Percentiles rank a stretch among this genome's conserved stretches.
Evolutionary conservation across 2,113 vertebrate species (phyloP).

Genomic region (Excalfactoria chinensis): DNA sequence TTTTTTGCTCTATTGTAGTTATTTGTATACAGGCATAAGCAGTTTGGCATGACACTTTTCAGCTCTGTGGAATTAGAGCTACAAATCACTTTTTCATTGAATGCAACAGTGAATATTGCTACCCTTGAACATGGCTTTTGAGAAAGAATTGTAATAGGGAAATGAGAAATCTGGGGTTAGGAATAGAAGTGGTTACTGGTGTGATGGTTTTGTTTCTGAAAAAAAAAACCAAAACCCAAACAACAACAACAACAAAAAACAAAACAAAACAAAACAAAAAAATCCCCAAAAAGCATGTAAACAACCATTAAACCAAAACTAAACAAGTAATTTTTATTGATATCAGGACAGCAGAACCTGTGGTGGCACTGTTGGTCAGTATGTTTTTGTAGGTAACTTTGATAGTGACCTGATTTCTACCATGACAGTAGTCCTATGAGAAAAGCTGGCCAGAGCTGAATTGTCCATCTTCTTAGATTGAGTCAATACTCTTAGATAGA

Average conservation of each 20-base stretch:
- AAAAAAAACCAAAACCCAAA: neutral
- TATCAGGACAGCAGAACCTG: neutral
- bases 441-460: neutral
- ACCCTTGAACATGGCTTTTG: neutral
- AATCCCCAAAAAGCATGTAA: neutral
- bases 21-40: neutral
- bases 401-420: neutral
- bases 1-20: neutral
- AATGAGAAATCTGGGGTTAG: neutral
- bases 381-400: neutral
- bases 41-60: neutral
- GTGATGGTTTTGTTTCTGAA: neutral
- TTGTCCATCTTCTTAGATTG: neutral
- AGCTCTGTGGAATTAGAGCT: neutral
- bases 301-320: neutral
- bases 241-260: too few relatives aligned
- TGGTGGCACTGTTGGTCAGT: neutral
- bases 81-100: neutral
- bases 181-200: neutral
- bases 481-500: neutral
- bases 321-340: neutral
- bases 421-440: neutral
- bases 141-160: neutral
- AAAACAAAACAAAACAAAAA: too few relatives aligned
- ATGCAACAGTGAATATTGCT: neutral